Conservation (phyloP, 2,888 invertebrate genomes). For the Leptinotarsa haldemani region DNA sequence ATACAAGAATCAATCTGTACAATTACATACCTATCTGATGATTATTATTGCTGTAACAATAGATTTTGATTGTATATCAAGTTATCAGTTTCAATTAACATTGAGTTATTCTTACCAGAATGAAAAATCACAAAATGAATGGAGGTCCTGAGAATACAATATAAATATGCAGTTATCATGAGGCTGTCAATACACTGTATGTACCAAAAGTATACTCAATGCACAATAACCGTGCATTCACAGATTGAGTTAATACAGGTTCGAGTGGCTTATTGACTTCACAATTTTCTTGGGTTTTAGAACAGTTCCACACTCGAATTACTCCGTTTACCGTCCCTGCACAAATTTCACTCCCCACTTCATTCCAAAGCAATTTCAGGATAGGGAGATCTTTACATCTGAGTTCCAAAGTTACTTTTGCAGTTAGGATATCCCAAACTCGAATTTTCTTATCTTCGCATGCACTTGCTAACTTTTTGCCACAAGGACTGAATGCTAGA, state of each 20-base stretch:
- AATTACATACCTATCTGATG: not conserved
- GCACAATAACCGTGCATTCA: slow-evolving; percentile 53
- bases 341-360: slow-evolving; percentile 71
- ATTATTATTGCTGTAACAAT: not conserved
- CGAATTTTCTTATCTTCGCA: slow-evolving; percentile 80
- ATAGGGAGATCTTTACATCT: slow-evolving; percentile 74
- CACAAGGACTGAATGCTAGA: slow-evolving; percentile 86
- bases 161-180: slow-evolving; percentile 5
- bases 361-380: slow-evolving; percentile 73
- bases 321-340: slow-evolving; percentile 77
- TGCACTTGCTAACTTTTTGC: slow-evolving; percentile 85
- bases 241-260: slow-evolving; percentile 44
- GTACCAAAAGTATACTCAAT: slow-evolving; percentile 57
- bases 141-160: slow-evolving; percentile 6
- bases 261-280: slow-evolving; percentile 46
- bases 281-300: slow-evolving; percentile 37
- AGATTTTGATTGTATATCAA: slow-evolving; percentile 3
- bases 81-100: not conserved
- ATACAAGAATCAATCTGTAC: not conserved
- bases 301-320: slow-evolving; percentile 74
- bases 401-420: slow-evolving; percentile 74
- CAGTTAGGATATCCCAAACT: slow-evolving; percentile 79
- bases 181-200: slow-evolving; percentile 51
- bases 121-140: not conserved
- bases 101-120: not conserved